Conservation (phyloP, 1,140 invertebrate genomes). For the Apis florea region DNA sequence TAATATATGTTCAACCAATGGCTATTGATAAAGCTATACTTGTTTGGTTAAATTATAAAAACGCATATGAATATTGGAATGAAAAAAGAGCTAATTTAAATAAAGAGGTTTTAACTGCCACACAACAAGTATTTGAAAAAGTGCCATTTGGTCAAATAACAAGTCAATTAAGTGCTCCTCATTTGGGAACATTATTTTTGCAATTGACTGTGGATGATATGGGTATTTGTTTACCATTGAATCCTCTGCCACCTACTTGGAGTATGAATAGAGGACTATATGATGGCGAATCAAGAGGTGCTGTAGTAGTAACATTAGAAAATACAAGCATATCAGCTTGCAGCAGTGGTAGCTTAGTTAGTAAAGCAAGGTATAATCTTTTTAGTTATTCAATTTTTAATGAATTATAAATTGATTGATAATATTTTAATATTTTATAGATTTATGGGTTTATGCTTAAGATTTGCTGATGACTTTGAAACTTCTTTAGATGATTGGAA, state of each 20-base stretch:
- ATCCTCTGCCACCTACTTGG: conserved; percentile 88
- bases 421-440: conserved; percentile 73
- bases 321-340: conserved; percentile 95
- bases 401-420: conserved; percentile 8
- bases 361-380: conserved; percentile 82
- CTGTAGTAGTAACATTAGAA: conserved; percentile 96
- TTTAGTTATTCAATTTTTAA: background rate
- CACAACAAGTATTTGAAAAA: conserved; percentile 88
- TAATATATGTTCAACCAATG: conserved; percentile 97
- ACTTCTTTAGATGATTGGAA: conserved; percentile 98
- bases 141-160: conserved; percentile 89
- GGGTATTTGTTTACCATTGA: conserved; percentile 96
- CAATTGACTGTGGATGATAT: conserved; percentile 98
- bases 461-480: conserved; percentile 98
- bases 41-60: conserved; percentile 99
- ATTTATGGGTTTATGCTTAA: conserved; percentile 93
- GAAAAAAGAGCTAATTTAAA: conserved; percentile 94
- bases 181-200: conserved; percentile 94
- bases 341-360: conserved; percentile 88
- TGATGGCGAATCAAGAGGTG: conserved; percentile 91
- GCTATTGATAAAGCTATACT: conserved; percentile 98
- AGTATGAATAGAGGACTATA: conserved; percentile 83
- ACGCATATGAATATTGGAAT: conserved; percentile 99
- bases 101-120: conserved; percentile 91
- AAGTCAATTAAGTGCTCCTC: conserved; percentile 86